phyloP scores from a whole-genome alignment of 92 coral and sea anemone species.

The Plumapathes pennacea region DNA sequence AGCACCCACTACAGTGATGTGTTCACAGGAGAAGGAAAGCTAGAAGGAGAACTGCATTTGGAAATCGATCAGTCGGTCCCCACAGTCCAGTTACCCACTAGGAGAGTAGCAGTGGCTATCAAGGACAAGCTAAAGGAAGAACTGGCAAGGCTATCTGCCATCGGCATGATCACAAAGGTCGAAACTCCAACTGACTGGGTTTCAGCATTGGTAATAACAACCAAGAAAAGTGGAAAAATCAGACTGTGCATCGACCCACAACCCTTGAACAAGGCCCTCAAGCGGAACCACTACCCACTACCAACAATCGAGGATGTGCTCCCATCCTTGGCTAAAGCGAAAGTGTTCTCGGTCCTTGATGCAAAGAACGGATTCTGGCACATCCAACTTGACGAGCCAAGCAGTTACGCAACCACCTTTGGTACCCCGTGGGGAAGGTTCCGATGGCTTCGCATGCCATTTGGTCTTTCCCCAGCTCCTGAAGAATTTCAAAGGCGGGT shows the following conservation, averaged over 20 bases:
- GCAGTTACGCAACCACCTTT: slow-evolving; percentile 62
- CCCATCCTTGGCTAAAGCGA: slow-evolving; percentile 53
- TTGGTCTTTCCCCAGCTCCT: slow-evolving; percentile 58
- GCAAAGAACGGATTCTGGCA: slow-evolving; percentile 71
- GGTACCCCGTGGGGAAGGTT: slow-evolving; percentile 58
- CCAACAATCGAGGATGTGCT: slow-evolving; percentile 57
- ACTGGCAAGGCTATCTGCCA: slow-evolving; percentile 11
- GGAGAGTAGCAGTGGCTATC: slow-evolving; percentile 30
- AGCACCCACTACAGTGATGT: slow-evolving; percentile 11
- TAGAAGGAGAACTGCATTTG: slow-evolving; percentile 27
- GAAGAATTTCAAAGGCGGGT: slow-evolving; percentile 69
- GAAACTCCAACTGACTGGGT: slow-evolving; percentile 50
- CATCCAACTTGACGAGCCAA: slow-evolving; percentile 45
- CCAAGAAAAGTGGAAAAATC: slow-evolving; percentile 42
- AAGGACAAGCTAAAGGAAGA: slow-evolving; percentile 26
- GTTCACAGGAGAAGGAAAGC: slow-evolving; percentile 20
- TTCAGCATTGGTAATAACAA: slow-evolving; percentile 44
- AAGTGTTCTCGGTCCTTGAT: slow-evolving; percentile 57
- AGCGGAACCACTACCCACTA: slow-evolving; percentile 57
- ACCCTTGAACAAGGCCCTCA: slow-evolving; percentile 63
- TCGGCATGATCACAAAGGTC: slow-evolving; percentile 29
- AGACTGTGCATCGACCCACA: slow-evolving; percentile 64
- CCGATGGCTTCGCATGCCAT: slow-evolving; percentile 64
- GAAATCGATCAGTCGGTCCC: slow-evolving; percentile 21
- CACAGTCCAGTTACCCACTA: slow-evolving; percentile 31